Conservation (phyloP, 2,113 vertebrate species). For the Onychostoma macrolepis region DNA sequence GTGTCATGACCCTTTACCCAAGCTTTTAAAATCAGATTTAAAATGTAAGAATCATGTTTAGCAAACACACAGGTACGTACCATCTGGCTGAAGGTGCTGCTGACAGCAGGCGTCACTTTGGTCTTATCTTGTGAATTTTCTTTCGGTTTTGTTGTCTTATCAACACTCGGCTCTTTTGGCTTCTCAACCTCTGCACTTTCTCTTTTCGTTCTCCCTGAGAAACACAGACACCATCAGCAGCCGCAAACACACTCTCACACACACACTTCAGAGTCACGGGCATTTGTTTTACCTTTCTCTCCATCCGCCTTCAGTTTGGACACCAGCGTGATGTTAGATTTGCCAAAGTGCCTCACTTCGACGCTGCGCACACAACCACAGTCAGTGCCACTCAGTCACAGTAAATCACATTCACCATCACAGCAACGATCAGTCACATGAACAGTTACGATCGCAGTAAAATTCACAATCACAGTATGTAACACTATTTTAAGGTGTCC, state of each 20-base stretch:
- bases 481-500: no score
- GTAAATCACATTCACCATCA: no score
- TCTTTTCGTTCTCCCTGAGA: not conserved
- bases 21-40: no score
- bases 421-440: no score
- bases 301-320: conserved; percentile 18
- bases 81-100: not conserved
- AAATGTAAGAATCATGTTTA: no score
- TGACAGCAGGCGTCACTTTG: not conserved
- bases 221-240: not conserved
- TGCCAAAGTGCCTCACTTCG: conserved; percentile 64
- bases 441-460: no score
- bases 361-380: not conserved
- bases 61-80: not conserved
- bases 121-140: not conserved
- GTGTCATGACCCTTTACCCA: no score
- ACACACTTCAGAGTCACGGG: not conserved
- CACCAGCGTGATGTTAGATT: conserved; percentile 66
- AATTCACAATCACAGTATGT: no score
- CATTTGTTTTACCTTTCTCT: not conserved
- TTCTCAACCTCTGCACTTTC: not conserved
- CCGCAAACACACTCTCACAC: not conserved
- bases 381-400: no score
- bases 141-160: not conserved
- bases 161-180: not conserved